Percentiles rank a stretch among this genome's conserved stretches.
Evolutionary conservation across 2,113 vertebrate species (phyloP).

Genomic region (Artemisiospiza belli): DNA sequence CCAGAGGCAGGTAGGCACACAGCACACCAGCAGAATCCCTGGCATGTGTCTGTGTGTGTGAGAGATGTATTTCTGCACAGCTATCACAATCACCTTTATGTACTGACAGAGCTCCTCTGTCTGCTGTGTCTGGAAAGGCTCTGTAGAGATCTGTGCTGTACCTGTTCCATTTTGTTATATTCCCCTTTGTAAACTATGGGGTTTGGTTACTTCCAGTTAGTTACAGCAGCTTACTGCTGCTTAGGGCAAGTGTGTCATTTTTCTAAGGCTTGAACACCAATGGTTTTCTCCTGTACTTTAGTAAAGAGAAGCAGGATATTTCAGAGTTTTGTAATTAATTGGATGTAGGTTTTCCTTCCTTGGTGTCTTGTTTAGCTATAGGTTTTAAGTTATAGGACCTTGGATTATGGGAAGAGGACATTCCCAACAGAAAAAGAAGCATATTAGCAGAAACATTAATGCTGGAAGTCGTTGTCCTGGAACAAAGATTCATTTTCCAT

Average conservation of each 20-base stretch:
- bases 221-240: neutral
- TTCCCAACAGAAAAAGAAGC: slow-evolving; percentile 5
- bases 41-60: neutral
- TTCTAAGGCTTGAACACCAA: neutral
- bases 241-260: neutral
- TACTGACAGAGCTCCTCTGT: neutral
- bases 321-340: neutral
- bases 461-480: slow-evolving; percentile 21
- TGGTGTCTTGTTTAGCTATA: slow-evolving; percentile 5
- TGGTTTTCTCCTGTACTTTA: neutral
- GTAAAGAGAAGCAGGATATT: neutral
- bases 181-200: neutral
- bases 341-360: neutral
- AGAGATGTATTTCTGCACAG: neutral
- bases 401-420: slow-evolving; percentile 26
- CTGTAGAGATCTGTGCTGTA: neutral
- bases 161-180: neutral
- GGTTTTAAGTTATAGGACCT: slow-evolving; percentile 15
- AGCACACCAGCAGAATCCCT: neutral
- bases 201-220: neutral
- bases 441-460: slow-evolving; percentile 23
- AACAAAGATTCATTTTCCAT: slow-evolving; percentile 60
- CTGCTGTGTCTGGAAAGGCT: neutral
- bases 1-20: neutral
- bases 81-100: neutral